Percentiles rank a stretch among this genome's conserved stretches.
Conservation (phyloP, 2,888 invertebrate species). For the Drosophila ochracea region DNA sequence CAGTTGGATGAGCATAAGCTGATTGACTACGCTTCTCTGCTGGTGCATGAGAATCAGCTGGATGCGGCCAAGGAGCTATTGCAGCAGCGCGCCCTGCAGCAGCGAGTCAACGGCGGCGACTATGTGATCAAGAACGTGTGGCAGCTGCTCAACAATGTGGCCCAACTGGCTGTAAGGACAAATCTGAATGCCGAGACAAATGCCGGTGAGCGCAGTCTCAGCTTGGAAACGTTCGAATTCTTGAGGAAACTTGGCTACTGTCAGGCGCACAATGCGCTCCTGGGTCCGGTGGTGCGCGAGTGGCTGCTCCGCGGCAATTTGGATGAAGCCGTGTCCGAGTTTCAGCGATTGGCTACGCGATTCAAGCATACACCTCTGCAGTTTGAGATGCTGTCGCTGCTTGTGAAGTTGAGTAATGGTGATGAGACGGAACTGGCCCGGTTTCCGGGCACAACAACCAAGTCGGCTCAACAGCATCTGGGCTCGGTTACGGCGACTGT, state of each 20-base stretch:
- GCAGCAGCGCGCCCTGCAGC: constrained; percentile 85
- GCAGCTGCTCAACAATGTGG: constrained; percentile 87
- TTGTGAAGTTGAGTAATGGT: constrained; percentile 83
- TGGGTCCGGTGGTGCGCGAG: constrained; percentile 88
- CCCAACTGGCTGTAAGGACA: constrained; percentile 74
- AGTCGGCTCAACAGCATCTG: constrained; percentile 84
- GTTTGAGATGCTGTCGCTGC: constrained; percentile 87
- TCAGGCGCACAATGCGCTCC: constrained; percentile 86
- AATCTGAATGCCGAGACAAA: background rate
- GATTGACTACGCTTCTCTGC: constrained; percentile 87
- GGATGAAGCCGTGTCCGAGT: constrained; percentile 86
- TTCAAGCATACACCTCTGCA: constrained; percentile 89
- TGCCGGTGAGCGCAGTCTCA: constrained; percentile 80
- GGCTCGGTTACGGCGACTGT: constrained; percentile 82
- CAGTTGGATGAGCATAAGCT: constrained; percentile 89
- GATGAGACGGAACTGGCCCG: constrained; percentile 53
- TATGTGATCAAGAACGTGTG: constrained; percentile 87
- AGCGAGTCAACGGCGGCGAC: constrained; percentile 85
- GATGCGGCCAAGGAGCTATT: constrained; percentile 85
- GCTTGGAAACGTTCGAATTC: constrained; percentile 86
- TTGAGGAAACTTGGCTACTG: constrained; percentile 87
- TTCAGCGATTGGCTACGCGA: constrained; percentile 85
- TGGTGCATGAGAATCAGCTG: constrained; percentile 85
- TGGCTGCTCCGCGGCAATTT: constrained; percentile 87
- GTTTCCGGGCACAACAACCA: constrained; percentile 56